Base-by-base conservation (phyloP, 2,888 invertebrate genomes). In the Drosophila buzzatii region DNA sequence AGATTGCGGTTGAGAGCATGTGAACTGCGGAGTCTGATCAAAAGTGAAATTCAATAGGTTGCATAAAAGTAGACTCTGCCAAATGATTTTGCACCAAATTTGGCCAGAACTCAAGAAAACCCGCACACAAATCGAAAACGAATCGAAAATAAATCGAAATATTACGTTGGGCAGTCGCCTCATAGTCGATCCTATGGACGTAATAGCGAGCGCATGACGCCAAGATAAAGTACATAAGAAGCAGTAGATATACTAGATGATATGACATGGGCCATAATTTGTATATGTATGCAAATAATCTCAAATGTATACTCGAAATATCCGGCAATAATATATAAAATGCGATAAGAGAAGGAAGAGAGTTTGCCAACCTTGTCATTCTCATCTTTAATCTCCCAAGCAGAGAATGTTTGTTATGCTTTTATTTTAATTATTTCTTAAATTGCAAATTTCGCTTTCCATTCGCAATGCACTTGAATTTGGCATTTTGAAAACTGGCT, bases 171-270 rank as follows among this genome's bases (percentile, higher is more conserved):
- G 85, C 85, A 87, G 18, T 65, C 57, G 42, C 6, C 35, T 23
- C 33, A 55, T 44, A 60, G 63, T 47, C 58, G 63, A 61, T 65
- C 62, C 27, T 37, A 51, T 52, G 65, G 83, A 87, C 88, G 84
- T 85, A 88, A 87, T 58, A 47, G 80, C 53, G 8, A 65, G 57
- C 85, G 82, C 79, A 82, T 84, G 85, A 80, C 71, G 56, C 45
- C 55, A 35, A 73, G 44, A 67, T 76, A 71, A 64, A 69, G 27
- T 57, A 51, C 41, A 35, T 16, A 12, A 60, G 14, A 58, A 35
- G n/a, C 27, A 45, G 23, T 27, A 42, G 31, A 59, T 52, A 53
- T 51, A 33, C 62, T 69, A 62, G 60, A 62, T 39, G 58, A 71
- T 55, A 53, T 69, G 37, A 76, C 74, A 76, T 56, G 16, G 16